Conservation (phyloP, 2,113 vertebrate species). For the cattle (Bos taurus) region ARS-UCD2.0 NC_037328.1:93573001-93573500, state of each 20-base stretch:
- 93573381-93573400: background rate
- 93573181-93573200: background rate
- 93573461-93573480: background rate
- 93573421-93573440: background rate
- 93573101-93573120: conserved; percentile 25
- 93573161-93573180: background rate
- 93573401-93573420: background rate
- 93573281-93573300: background rate
- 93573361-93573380: conserved; percentile 18
- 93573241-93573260: background rate
- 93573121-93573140: conserved; percentile 48
- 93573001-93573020: conserved; percentile 39
- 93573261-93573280: background rate
- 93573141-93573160: background rate
- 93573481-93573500: background rate
- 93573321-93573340: conserved; percentile 29
- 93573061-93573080: background rate
- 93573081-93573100: conserved; percentile 27
- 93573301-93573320: background rate
- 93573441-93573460: background rate
- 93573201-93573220: background rate
- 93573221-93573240: background rate
- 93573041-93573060: conserved; percentile 25
- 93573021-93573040: conserved; percentile 41
- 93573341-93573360: background rate